phyloP scores from a whole-genome alignment of 2,113 vertebrate genomes.

The Ciconia maguari region DNA sequence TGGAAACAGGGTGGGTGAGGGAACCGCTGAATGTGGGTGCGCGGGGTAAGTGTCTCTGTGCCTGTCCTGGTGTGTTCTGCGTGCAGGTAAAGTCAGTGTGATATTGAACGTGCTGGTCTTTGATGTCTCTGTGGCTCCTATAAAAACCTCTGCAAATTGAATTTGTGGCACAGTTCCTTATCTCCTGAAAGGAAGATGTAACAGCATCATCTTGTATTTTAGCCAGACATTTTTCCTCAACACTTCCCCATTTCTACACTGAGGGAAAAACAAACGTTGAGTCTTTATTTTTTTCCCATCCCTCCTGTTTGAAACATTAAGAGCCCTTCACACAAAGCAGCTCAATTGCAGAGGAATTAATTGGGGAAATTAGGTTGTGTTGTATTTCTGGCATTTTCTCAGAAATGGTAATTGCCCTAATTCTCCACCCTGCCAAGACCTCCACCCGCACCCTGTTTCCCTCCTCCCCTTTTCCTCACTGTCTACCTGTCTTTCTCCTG shows the following conservation, averaged over 20 bases:
- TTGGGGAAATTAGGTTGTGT: slow-evolving; percentile 77
- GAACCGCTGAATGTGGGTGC: neutral
- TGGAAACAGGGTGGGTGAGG: neutral
- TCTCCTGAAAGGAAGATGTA: slow-evolving; percentile 9
- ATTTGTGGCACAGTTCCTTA: neutral
- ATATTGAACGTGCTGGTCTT: slow-evolving; percentile 14
- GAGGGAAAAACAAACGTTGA: neutral
- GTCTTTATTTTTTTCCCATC: neutral
- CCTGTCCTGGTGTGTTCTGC: neutral
- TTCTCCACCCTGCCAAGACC: slow-evolving; percentile 62
- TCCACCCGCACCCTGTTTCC: neutral
- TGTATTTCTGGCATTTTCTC: slow-evolving; percentile 73
- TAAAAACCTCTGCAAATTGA: neutral
- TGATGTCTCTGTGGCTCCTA: neutral
- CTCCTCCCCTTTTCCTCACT: neutral
- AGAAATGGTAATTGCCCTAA: slow-evolving; percentile 72
- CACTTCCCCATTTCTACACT: neutral
- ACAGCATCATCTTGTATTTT: slow-evolving; percentile 16
- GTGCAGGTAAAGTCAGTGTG: slow-evolving; percentile 25
- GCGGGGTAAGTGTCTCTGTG: slow-evolving; percentile 2
- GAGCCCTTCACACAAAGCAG: slow-evolving; percentile 32
- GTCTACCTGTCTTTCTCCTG: slow-evolving; percentile 44
- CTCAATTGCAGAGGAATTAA: slow-evolving; percentile 66
- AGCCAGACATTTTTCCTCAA: neutral
- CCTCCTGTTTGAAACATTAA: slow-evolving; percentile 20